A percentile compares a stretch with the other conserved stretches of the same genome.
Evolutionary conservation across 23 tunicate species (phyloP).

Genomic region (Clavelina lepadiformis): DNA sequence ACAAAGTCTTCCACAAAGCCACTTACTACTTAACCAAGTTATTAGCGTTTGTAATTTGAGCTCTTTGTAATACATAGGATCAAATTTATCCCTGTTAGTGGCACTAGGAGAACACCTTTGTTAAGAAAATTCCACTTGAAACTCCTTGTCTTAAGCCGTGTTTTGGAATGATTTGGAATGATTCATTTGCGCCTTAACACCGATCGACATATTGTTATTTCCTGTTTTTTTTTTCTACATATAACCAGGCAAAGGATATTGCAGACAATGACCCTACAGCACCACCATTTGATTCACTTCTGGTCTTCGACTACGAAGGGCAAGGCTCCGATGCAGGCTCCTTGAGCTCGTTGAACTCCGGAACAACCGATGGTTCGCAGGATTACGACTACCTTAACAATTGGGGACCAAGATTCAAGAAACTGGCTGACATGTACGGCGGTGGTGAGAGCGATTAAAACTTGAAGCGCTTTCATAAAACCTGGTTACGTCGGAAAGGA

Average conservation of each 20-base stretch:
- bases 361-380: constrained; percentile 81
- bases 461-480: background rate
- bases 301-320: constrained; percentile 96
- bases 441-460: constrained; percentile 66
- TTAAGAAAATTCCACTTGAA: no score
- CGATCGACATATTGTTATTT: no score
- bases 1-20: no score
- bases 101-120: no score
- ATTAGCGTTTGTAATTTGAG: no score
- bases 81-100: no score
- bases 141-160: no score
- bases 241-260: constrained; percentile 86
- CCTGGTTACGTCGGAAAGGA: background rate
- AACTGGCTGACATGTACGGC: constrained; percentile 88
- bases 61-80: no score
- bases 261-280: constrained; percentile 97
- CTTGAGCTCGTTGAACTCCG: constrained; percentile 87
- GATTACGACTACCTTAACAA: constrained; percentile 86
- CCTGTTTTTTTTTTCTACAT: no score
- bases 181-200: no score
- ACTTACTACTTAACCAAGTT: no score
- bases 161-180: no score
- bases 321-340: constrained; percentile 92
- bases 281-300: constrained; percentile 90
- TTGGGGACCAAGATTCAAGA: constrained; percentile 95